Evolutionary conservation across 2,888 invertebrate species (phyloP).

Genomic region (Drosophila ustulata): DNA sequence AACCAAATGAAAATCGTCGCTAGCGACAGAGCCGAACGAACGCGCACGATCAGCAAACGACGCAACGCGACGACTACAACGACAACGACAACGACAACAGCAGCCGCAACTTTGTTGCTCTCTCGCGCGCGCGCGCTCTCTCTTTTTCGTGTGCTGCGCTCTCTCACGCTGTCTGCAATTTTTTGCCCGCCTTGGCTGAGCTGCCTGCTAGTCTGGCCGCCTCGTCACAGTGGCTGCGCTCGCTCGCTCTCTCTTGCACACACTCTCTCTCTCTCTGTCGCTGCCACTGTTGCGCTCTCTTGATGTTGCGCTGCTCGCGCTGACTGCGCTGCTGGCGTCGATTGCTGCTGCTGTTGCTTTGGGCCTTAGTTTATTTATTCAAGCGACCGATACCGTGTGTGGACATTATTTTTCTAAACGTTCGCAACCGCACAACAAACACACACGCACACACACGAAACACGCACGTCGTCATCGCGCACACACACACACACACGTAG

Average conservation of each 20-base stretch:
- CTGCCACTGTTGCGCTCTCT: slow-evolving; percentile 13
- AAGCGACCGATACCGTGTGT: slow-evolving; percentile 85
- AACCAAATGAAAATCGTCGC: not conserved
- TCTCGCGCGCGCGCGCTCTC: slow-evolving; percentile 17
- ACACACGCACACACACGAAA: slow-evolving; percentile 37
- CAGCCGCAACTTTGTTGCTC: slow-evolving; percentile 63
- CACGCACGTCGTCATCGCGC: slow-evolving; percentile 31
- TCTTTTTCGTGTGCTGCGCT: not conserved
- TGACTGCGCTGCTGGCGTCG: slow-evolving; percentile 30
- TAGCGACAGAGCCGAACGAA: slow-evolving; percentile 25
- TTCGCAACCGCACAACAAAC: slow-evolving; percentile 77
- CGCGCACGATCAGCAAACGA: slow-evolving; percentile 22
- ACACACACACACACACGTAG: slow-evolving; percentile 24
- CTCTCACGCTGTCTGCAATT: slow-evolving; percentile 34
- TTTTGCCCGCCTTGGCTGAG: slow-evolving; percentile 15
- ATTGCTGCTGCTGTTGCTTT: slow-evolving; percentile 53
- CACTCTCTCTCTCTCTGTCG: slow-evolving; percentile 12
- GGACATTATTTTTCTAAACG: slow-evolving; percentile 85
- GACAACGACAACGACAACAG: slow-evolving; percentile 15
- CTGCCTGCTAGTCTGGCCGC: slow-evolving; percentile 46
- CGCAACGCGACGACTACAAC: slow-evolving; percentile 1
- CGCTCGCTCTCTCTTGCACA: slow-evolving; percentile 15
- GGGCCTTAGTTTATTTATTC: slow-evolving; percentile 84
- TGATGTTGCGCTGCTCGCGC: slow-evolving; percentile 33
- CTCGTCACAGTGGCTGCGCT: slow-evolving; percentile 15